phyloP scores from a whole-genome alignment of 2,113 vertebrate species.

The Serranochromis macrocephalus region DNA sequence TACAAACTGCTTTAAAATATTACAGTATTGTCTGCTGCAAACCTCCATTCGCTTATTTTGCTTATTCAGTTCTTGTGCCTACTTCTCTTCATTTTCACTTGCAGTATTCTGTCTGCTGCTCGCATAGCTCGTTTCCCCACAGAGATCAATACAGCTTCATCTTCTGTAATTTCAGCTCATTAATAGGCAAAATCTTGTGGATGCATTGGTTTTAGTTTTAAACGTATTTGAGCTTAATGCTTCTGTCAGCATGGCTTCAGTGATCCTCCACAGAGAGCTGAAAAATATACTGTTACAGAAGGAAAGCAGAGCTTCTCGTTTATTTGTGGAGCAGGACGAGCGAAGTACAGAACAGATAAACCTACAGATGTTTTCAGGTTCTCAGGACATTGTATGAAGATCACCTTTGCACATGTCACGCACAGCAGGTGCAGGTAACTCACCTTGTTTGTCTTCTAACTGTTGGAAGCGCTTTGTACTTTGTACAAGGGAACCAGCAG shows the following conservation, averaged over 20 bases:
- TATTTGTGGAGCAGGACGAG: neutral
- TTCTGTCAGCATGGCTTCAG: neutral
- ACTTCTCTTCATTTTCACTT: neutral
- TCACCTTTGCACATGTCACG: neutral
- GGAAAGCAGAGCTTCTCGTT: neutral
- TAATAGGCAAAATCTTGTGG: neutral
- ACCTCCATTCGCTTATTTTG: neutral
- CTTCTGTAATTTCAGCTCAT: slow-evolving; percentile 9
- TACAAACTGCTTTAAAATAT: neutral
- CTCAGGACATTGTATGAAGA: neutral
- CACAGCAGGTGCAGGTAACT: neutral
- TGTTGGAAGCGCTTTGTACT: neutral
- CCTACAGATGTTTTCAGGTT: neutral
- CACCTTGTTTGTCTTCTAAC: neutral
- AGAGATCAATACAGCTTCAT: neutral
- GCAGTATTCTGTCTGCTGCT: neutral
- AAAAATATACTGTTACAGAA: neutral
- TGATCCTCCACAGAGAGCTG: neutral
- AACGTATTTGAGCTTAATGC: neutral
- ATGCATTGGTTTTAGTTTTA: neutral
- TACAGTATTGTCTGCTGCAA: neutral
- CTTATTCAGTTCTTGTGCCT: neutral
- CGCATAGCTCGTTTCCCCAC: neutral
- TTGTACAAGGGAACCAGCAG: neutral
- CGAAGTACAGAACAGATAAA: neutral